A percentile compares a stretch with the other conserved stretches of the same genome.
Evolutionary conservation across 2,797 vertebrate genomes (phyloP).

Genomic region (Rhodeus uyekii): DNA sequence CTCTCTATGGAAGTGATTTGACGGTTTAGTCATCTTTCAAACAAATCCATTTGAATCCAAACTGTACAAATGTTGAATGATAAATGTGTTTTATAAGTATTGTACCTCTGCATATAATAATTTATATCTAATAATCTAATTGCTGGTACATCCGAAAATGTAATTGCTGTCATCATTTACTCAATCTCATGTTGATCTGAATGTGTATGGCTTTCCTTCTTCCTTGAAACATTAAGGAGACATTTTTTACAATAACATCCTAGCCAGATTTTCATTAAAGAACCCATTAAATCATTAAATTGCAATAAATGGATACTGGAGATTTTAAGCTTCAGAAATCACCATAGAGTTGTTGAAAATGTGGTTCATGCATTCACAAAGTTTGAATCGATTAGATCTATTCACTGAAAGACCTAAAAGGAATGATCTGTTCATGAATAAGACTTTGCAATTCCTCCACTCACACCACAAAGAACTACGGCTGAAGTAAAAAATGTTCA

Average conservation of each 20-base stretch:
- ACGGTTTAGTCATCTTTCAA: conserved; percentile 38
- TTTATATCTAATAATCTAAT: neutral
- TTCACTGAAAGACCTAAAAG: neutral
- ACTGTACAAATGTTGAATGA: neutral
- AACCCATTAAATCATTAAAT: no score
- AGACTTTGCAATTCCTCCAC: neutral
- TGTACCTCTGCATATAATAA: neutral
- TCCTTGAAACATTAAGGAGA: neutral
- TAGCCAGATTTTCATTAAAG: neutral
- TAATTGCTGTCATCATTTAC: neutral
- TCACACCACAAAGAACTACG: neutral
- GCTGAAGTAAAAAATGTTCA: neutral
- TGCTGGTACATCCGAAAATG: neutral
- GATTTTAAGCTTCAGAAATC: neutral
- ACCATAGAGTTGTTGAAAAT: neutral
- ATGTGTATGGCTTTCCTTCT: neutral
- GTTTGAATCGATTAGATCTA: neutral
- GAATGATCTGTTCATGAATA: neutral
- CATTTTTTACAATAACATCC: neutral
- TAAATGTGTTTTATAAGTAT: conserved; percentile 28
- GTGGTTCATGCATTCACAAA: neutral
- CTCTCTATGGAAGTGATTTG: conserved; percentile 27
- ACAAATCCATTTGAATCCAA: neutral
- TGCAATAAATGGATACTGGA: neutral
- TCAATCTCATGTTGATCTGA: neutral